Base-by-base conservation (phyloP, 2,113 vertebrate genomes). In the Equus przewalskii region DNA sequence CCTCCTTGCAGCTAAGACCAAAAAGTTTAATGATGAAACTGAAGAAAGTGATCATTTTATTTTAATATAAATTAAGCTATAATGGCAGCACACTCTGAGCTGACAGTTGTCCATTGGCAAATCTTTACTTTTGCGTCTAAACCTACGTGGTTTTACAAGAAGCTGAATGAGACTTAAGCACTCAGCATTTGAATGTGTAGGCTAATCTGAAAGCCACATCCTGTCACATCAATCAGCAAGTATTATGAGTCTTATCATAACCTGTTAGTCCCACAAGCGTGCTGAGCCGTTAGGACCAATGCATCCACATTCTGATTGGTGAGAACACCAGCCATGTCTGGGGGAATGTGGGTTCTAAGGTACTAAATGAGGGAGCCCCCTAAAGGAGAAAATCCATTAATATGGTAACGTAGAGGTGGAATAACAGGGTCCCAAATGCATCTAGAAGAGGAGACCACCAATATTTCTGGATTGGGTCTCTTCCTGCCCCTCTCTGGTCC, bases 41-140 rank as follows among this genome's bases (percentile, higher is more conserved):
- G 65, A 89, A 94, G 65, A 94, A 98, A 93, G 78, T n/a, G 64
- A 80, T 8, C 64, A 94, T 95, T 97, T 97, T 94, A 96, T 97
- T 91, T 97, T 86, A 95, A 81, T 95, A 64, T 75, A 76, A 97
- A 97, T 89, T 96, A 96, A 97, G 85, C 93, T 94, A 96, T 92
- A 87, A 58, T 14, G 70, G 90, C 88, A 94, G 69, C 80, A 92
- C 90, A 88, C 95, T 93, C 83, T 58, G 93, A 75, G 91, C 87
- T 65, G 95, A 11, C 1, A 0, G 89, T 44, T 86, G 82, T 69
- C 41, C 16, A 69, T 18, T 67, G 92, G 93, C 21, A 46, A 64
- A 62, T 62, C 79, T 96, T 87, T 30, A 7, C 41, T 72, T 97
- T 97, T 82, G 3, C 33, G 13, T n/a, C 49, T 51, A 79, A 93